phyloP scores from a whole-genome alignment of 2,113 vertebrate species.

The Engystomops pustulosus region DNA sequence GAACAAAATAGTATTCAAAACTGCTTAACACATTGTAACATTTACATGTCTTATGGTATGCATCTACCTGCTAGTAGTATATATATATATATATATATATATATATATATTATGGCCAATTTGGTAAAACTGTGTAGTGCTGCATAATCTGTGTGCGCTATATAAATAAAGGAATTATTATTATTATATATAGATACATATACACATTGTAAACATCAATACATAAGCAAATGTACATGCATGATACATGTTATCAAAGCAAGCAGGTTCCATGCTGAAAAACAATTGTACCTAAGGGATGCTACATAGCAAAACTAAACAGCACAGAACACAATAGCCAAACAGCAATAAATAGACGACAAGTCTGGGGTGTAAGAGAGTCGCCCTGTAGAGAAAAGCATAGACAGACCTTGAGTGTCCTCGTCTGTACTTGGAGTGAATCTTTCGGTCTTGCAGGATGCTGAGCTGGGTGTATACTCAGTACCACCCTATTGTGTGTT shows the following conservation, averaged over 20 bases:
- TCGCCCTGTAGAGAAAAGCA: not conserved
- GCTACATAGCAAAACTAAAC: not conserved
- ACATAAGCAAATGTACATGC: not conserved
- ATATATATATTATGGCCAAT: too few relatives aligned
- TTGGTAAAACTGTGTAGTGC: too few relatives aligned
- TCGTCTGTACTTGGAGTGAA: not conserved
- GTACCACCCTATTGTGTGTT: constrained; percentile 39
- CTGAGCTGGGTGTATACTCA: constrained; percentile 41
- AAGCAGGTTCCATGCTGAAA: not conserved
- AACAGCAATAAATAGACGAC: not conserved
- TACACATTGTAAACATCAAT: too few relatives aligned
- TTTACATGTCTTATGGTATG: too few relatives aligned
- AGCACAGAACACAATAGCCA: not conserved
- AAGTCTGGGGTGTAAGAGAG: not conserved
- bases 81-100: too few relatives aligned
- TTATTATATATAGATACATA: too few relatives aligned
- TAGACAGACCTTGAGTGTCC: constrained; percentile 3
- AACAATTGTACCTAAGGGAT: not conserved
- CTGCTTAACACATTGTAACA: too few relatives aligned
- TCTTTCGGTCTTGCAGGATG: constrained; percentile 22
- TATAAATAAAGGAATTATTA: too few relatives aligned
- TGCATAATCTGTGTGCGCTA: too few relatives aligned
- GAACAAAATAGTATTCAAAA: too few relatives aligned
- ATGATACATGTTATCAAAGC: not conserved
- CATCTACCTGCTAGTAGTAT: too few relatives aligned